Base-by-base conservation (phyloP, 2,888 invertebrate genomes). In the Laothoe populi region DNA sequence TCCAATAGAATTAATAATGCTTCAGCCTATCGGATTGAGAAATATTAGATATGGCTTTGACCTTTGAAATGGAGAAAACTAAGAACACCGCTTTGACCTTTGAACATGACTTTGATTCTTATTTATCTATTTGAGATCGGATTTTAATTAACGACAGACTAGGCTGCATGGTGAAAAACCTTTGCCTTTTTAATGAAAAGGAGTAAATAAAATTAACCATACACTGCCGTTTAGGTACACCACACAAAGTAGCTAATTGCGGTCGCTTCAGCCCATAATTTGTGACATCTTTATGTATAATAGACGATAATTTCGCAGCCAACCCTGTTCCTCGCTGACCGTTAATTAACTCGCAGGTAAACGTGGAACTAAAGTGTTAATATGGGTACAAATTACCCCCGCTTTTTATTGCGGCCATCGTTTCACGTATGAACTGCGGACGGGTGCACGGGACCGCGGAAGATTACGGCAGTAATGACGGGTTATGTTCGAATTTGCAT, bases 361-460 rank as follows among this genome's bases (percentile, higher is more conserved):
- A 31, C 23, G 46, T 48, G 53, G 31, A 53, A 53, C 31, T 53
- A 35, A 53, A 53, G 53, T 53, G 53, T 53, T 53, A 53, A 35
- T 53, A 53, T 5, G 53, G 53, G 53, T 53, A 53, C 53, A 53
- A 53, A 53, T 53, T 31, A 53, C 53, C 53, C 49, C 38, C 48
- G 19, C 31, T 53, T 53, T 53, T 35, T 31, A 44, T 19, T 44
- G 35, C 35, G 35, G 31, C 35, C 35, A 26, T 53, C 45, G 45
- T 21, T 31, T 53, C 31, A 31, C 31, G 31, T 53, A 53, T 24
- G 23, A 21, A 13, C 19, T 11, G 35, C 10, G 53, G 10, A 31
- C 31, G 26, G 49, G 53, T 53, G 31, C 35, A 53, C 10, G 53
- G 35, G 19, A 53, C 53, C 53, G 35, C 53, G 35, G 35, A 53